Evolutionary conservation across 2,797 vertebrate genomes (phyloP), one percentile per base, ranked within the genome.

Genomic region (Hapalemur alaotrensis): DNA sequence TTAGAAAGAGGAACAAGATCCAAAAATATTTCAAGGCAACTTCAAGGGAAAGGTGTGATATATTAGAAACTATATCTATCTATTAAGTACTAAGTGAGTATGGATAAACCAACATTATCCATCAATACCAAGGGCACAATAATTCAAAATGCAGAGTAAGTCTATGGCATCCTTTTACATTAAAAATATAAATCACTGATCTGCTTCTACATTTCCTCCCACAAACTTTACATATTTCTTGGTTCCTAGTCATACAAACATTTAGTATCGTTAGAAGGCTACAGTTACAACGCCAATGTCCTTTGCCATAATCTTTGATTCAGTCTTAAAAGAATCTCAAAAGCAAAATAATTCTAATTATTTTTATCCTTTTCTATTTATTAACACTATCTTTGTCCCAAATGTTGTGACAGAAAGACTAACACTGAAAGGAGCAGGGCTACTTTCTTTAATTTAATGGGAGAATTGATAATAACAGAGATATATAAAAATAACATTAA

Each of bases 311-410:
- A 54, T 91, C 61, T 75, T 73, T 67, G 38, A 69, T 50, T 87
- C 6, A 78, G 32, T 82, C 76, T 75, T 86, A 54, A 32, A 83
- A 72, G 38, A 89, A 81, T 76, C 25, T 92, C 59, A 95, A 76
- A 81, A 61, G 46, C 46, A 89, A 93, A 87, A n/a, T 43, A 69
- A 85, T 63, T 91, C 63, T 91, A 80, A 28, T 8, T 81, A 50
- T 79, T 83, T 94, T 82, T n/a, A 91, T 9, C 65, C 30, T 52
- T 95, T 93, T 87, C 43, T 88, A 88, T 23, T 70, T 92, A 76
- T 76, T 70, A 82, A 88, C 2, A 70, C 30, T 75, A n/a, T 3
- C 57, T 90, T 86, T 59, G 54, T 23, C 65, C 43, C 46, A 54
- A 93, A 89, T 70, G 28, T 41, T 89, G 52, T 78, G 15, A 90